Evolutionary conservation across 2,888 invertebrate species (phyloP), one percentile per base, ranked within the genome.

Genomic region (Yponomeuta cagnagella): DNA sequence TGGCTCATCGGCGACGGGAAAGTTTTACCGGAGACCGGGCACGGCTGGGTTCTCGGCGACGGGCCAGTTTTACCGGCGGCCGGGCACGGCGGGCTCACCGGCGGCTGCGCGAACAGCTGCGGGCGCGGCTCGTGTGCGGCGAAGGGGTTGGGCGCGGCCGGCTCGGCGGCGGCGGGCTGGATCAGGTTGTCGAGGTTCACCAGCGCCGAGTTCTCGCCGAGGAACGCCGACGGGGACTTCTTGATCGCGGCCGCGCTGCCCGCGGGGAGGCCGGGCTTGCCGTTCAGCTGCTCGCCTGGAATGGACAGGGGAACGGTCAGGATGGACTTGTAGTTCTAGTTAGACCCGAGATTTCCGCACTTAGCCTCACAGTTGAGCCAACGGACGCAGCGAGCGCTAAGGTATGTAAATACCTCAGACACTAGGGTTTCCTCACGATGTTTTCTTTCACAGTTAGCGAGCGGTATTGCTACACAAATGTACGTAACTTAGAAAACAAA

Each of bases 111-210:
- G 5, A n/a, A 37, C 3, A 67, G n/a, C 33, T 67, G 67, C 37
- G 10, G 67, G 52, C 52, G 52, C 43, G 72, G 71, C 33, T 71
- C 69, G 58, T 77, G 79, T 72, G 86, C 84, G 64, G 90, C 89
- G 80, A 93, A 93, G 71, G 93, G 93, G 80, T 93, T 93, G 71
- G 89, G 88, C 30, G 86, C 78, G 73, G 77, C 63, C 71, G 77
- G 78, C 69, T 84, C 86, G 6, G 82, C 77, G 72, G 88, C 82
- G 75, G 89, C 87, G 73, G 94, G 93, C 78, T 94, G 95, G 78
- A 99, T 97, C 83, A 99, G 94, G 86, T 99, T 98, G 93, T 99
- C 99, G 87, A 99, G 94, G 94, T 99, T 99, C 74, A 99, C 99
- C 78, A 99, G 94, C 77, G 96, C 95, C 12, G 98, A 98, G 93